Conservation (phyloP, 92 coral and sea anemone species). For the Porites rus region DNA sequence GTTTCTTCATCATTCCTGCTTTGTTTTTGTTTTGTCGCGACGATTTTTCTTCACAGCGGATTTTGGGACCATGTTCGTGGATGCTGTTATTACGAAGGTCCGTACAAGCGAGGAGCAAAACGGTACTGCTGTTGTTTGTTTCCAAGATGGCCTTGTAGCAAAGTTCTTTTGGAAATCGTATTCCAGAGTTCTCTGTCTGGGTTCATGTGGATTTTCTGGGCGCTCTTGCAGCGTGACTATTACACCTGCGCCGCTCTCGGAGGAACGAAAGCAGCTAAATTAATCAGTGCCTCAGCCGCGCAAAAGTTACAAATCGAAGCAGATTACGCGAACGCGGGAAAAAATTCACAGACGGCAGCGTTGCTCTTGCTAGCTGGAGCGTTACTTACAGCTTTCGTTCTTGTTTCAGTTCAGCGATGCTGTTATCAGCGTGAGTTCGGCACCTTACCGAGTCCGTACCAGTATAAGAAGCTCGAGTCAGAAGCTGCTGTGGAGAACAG, state of each 20-base stretch:
- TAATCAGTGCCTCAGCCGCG: conserved; percentile 56
- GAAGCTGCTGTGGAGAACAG: conserved; percentile 83
- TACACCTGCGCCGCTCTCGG: conserved; percentile 74
- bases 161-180: conserved; percentile 48
- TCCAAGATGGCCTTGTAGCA: conserved; percentile 85
- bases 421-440: conserved; percentile 73
- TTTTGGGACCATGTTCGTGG: conserved; percentile 75
- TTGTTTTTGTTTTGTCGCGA: conserved; percentile 58
- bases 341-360: too few relatives aligned
- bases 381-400: too few relatives aligned
- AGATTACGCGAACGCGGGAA: too few relatives aligned
- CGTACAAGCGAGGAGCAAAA: conserved; percentile 43
- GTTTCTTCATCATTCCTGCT: conserved; percentile 76
- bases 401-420: too few relatives aligned
- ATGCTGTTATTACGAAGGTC: conserved; percentile 69
- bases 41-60: conserved; percentile 70
- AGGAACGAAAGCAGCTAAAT: conserved; percentile 59
- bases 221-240: conserved; percentile 74
- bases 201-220: conserved; percentile 84
- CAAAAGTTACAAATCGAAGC: too few relatives aligned
- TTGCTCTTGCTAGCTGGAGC: too few relatives aligned
- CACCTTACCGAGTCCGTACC: conserved; percentile 77
- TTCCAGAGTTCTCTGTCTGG: conserved; percentile 61
- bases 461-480: conserved; percentile 77
- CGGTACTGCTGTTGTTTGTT: conserved; percentile 66